Base-by-base conservation (phyloP, 1,140 invertebrate genomes). In the Tyrophagus putrescentiae region DNA sequence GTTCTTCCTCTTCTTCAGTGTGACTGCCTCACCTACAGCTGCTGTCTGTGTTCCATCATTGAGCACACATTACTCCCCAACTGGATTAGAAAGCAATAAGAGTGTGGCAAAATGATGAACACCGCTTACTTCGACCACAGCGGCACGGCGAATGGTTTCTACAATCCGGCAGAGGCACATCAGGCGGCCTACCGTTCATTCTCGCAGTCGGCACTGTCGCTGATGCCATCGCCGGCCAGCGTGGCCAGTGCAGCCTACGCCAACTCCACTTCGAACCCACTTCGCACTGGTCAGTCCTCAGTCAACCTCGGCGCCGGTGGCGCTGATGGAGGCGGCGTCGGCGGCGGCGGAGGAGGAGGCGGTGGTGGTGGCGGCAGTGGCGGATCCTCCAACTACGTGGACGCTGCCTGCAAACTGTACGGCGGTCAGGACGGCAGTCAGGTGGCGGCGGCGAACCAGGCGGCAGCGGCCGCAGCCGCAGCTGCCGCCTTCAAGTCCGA, bases 341-440 rank as follows among this genome's bases (percentile, higher is more conserved):
- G 25, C 41, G 25, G 25, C 41, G 25, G 25, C 41, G n/a, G 11
- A 39, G n/a, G n/a, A n/a, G n/a, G n/a, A n/a, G n/a, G n/a, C n/a
- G n/a, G n/a, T 1, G 39, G 27, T 33, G 13, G 39, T 54, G 52
- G 25, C 13, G n/a, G 9, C 25, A 25, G 27, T 59, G 6, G 33
- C 39, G 44, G 44, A 13, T 13, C 44, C 32, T 11, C 56, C 13
- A 57, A 39, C 28, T 57, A 61, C 41, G 45, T 56, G 16, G 60
- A 60, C 32, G 66, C 69, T 13, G 66, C 69, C 4, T 90, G 86
- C 71, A 89, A 88, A 72, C 75, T 86, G 1, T 87, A 86, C 69
- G 82, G 82, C 7, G 58, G 59, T 39, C 4, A 2, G 4, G 27
- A 54, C 39, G 52, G 3, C 2, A 5, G 4, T 21, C 18, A 4